These are phyloP conservation scores for Eutolmus rufibarbis DNA, from an alignment of 2,888 invertebrate genomes.

Conservation along the genomic window DNA sequence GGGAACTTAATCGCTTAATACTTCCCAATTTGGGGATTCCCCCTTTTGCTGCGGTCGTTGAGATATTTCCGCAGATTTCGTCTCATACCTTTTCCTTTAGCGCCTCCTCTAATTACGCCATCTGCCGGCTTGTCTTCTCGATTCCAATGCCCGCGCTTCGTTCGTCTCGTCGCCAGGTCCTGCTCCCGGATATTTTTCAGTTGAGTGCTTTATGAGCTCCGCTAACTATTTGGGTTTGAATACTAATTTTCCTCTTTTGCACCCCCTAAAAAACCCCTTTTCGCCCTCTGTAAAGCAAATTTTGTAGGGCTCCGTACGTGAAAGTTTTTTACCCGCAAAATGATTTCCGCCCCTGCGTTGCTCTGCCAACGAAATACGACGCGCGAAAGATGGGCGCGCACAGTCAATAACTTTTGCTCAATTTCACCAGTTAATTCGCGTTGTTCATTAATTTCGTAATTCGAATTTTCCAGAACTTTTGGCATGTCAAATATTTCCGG, in stretches of 20 bases:
- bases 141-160: background rate
- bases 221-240: background rate
- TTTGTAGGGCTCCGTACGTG: background rate
- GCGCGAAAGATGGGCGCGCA: background rate
- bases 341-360: background rate
- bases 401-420: background rate
- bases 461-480: background rate
- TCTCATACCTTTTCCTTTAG: background rate
- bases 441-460: background rate
- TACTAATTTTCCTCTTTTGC: background rate
- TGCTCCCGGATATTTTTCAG: background rate
- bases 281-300: background rate
- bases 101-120: background rate
- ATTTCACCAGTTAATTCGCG: conserved; percentile 2
- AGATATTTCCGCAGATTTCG: background rate
- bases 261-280: background rate
- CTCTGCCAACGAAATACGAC: background rate
- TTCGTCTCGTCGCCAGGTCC: background rate
- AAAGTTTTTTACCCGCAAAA: background rate
- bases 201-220: background rate
- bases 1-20: background rate
- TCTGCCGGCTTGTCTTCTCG: background rate
- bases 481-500: background rate
- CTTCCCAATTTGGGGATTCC: background rate
- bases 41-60: background rate